These are phyloP conservation scores for Pteronotus mesoamericanus DNA, from an alignment of 2,797 vertebrate genomes.

Conservation along the genomic window DNA sequence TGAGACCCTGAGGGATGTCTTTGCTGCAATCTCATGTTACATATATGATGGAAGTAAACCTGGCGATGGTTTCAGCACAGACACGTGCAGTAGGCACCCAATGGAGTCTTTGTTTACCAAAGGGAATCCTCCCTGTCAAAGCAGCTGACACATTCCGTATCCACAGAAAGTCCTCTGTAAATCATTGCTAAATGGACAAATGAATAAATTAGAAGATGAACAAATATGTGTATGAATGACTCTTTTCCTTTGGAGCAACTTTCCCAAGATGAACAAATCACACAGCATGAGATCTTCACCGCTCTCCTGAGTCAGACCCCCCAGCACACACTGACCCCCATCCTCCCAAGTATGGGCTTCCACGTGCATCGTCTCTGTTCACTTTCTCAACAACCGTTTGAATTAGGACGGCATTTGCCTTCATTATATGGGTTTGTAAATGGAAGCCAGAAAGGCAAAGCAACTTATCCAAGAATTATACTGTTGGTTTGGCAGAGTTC, in stretches of 20 bases:
- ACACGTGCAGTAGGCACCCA: neutral
- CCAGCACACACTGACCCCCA: neutral
- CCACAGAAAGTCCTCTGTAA: neutral
- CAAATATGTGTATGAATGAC: neutral
- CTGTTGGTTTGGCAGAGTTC: neutral
- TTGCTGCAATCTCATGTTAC: neutral
- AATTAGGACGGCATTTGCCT: no score
- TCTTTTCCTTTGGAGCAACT: neutral
- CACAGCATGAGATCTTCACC: neutral
- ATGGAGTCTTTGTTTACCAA: neutral
- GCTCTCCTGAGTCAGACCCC: neutral
- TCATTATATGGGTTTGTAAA: neutral
- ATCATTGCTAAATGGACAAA: neutral
- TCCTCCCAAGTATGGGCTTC: no score
- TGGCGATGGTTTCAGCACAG: neutral
- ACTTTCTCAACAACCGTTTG: neutral
- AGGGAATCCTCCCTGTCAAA: no score
- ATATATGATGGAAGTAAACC: neutral
- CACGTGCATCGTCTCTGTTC: neutral
- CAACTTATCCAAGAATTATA: neutral
- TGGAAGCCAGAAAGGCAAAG: neutral
- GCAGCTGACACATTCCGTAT: neutral
- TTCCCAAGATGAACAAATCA: neutral
- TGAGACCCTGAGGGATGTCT: neutral
- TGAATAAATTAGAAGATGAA: neutral